Percentiles rank a stretch among this genome's conserved stretches.
phyloP scores from a whole-genome alignment of 2,797 vertebrate genomes.

The Sitta carolinensis region DNA sequence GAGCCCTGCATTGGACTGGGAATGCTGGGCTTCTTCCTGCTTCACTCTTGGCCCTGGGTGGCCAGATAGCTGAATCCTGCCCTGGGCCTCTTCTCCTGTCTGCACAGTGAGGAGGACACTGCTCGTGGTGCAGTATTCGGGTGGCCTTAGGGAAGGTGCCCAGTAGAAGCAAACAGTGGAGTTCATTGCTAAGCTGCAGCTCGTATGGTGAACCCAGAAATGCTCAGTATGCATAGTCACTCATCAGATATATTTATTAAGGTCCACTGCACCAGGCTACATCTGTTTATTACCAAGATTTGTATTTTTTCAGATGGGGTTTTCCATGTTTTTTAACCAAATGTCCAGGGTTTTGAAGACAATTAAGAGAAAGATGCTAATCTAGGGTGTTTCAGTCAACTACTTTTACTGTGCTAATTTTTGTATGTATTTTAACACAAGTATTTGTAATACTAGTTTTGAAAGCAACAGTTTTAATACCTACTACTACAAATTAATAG shows the following conservation, averaged over 20 bases:
- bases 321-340: not conserved
- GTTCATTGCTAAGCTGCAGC: not conserved
- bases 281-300: not conserved
- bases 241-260: not conserved
- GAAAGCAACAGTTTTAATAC: slow-evolving; percentile 4
- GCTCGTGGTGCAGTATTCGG: not conserved
- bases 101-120: not conserved
- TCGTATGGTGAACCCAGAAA: not conserved
- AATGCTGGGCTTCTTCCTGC: not conserved
- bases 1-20: not conserved
- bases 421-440: not conserved
- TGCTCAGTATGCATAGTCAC: not conserved
- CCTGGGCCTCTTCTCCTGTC: not conserved
- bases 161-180: not conserved
- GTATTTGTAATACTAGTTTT: not conserved
- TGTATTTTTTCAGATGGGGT: not conserved
- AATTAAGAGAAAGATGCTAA: not conserved
- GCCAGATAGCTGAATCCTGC: not conserved
- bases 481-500: not conserved
- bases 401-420: slow-evolving; percentile 57
- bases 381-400: slow-evolving; percentile 3
- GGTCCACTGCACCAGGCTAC: not conserved
- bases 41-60: not conserved
- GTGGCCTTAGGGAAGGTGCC: not conserved
- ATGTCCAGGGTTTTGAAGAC: not conserved